phyloP scores from a whole-genome alignment of 1,140 invertebrate genomes.

The Spodoptera litura region DNA sequence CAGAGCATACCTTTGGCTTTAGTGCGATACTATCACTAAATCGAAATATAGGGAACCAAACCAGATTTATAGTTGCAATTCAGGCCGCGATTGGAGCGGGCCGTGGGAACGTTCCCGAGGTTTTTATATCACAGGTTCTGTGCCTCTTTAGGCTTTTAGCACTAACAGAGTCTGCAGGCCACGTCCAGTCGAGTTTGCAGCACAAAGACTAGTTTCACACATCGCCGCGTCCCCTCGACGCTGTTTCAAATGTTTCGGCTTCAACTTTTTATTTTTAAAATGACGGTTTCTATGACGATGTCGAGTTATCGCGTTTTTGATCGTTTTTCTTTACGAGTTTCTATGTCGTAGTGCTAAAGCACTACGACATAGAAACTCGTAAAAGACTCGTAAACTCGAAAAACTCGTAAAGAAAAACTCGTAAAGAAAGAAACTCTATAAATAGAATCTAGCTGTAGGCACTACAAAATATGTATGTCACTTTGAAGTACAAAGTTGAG shows the following conservation, averaged over 20 bases:
- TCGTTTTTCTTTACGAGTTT: background rate
- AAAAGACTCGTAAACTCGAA: too few species aligned
- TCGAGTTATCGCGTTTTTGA: background rate
- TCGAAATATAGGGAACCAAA: background rate
- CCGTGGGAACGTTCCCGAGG: background rate
- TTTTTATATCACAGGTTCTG: conserved; percentile 7
- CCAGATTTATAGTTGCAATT: conserved; percentile 18
- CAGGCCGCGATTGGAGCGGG: background rate
- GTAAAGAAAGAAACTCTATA: too few species aligned
- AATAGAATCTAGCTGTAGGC: too few species aligned
- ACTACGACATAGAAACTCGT: too few species aligned
- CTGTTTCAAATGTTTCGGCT: conserved; percentile 17
- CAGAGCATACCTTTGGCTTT: too few species aligned
- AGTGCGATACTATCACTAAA: background rate
- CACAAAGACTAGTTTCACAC: conserved; percentile 20
- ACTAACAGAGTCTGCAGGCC: background rate
- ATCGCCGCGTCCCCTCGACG: background rate
- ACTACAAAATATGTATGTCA: too few species aligned
- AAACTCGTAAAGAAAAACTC: too few species aligned
- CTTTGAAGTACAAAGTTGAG: too few species aligned
- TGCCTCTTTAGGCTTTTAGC: conserved; percentile 14
- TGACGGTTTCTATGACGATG: background rate
- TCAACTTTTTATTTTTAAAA: background rate
- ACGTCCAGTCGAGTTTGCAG: background rate
- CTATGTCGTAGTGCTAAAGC: background rate